Base-by-base conservation (phyloP, 2,797 vertebrate species). In the Chelidonichthys spinosus region DNA sequence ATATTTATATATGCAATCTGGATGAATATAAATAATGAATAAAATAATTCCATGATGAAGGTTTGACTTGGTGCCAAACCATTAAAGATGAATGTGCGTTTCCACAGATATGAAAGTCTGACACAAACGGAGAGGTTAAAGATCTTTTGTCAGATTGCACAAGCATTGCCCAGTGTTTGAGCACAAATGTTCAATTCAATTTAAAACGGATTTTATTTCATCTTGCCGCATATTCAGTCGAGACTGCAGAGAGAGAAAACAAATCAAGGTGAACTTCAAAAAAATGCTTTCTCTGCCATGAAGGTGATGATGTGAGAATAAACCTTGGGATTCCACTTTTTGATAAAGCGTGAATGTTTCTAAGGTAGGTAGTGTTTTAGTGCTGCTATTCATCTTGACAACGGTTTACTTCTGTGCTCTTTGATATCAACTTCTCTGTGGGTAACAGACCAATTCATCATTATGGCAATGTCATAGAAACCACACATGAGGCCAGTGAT, bases 211-310 rank as follows among this genome's bases (percentile, higher is more conserved):
- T 72, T 70, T 56, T 35, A 36, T 67, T 74, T 72, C 7, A 70
- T 56, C 52, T 54, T 37, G 2, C 44, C 1, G 0, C 39, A 11
- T 36, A 79, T 72, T 74, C 47, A 76, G 63, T 43, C 1, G 10
- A 60, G 46, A 80, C n/a, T 46, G 14, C 7, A 18, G 18, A 39
- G 11, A 6, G 6, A 58, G 5, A n/a, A 46, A 39, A 13, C 2
- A 47, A 73, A 63, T 68, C 74, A 78, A 76, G 73, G 71, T 73
- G 25, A 81, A 52, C 70, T 61, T 72, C 32, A 82, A 75, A 76
- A 72, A 64, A 69, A 25, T 25, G 25, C 62, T 33, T 59, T 11
- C 66, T 78, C 58, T 67, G 44, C 11, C 25, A 37, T n/a, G 3
- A 46, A 58, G 40, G 49, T 49, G 55, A 25, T 54, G 54, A 50